Base-by-base conservation (phyloP, 2,888 invertebrate species). In the Aethes cnicana region DNA sequence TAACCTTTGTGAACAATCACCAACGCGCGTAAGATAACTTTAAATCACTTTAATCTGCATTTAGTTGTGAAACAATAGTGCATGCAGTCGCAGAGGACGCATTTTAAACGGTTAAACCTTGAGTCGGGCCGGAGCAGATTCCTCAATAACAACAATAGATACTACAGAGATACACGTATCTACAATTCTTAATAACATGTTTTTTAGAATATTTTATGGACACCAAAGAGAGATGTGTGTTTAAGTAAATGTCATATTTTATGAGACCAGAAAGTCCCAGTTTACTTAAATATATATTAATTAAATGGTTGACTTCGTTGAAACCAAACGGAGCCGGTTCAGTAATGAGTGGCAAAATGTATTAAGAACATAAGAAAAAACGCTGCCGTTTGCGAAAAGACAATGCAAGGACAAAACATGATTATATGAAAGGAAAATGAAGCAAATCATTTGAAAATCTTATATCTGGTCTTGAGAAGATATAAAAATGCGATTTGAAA, bases 11-110 rank as follows among this genome's bases (percentile, higher is more conserved):
- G 23, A 53, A 53, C 53, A 53, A 53, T 53, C 41, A 39, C 47
- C 17, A 46, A 33, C 46, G 46, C 28, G 37, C 9, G 48, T 44
- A 47, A 57, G 55, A 49, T 53, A 54, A 41, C 48, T 55, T 55
- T 43, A 49, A 56, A 59, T 56, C 47, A 57, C 53, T 41, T 49
- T 52, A 53, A 56, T 50, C 52, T 53, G 39, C 54, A 52, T 50
- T 42, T 49, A 47, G 47, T 42, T 33, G 33, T 35, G 44, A 39
- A 57, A 62, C 61, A 58, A 59, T 61, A 37, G 61, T 21, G 36
- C 54, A 55, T 54, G 43, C 47, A 50, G 48, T 54, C 42, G 14
- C 50, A 46, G 44, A 52, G 52, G 52, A 54, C 47, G 47, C 41
- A 28, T 44, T 37, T n/a, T n/a, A n/a, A n/a, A 46, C 18, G 46